These are phyloP conservation scores for Catalaphyllia jardinei DNA, from an alignment of 64 coral and sea anemone species.

Conservation along the genomic window DNA sequence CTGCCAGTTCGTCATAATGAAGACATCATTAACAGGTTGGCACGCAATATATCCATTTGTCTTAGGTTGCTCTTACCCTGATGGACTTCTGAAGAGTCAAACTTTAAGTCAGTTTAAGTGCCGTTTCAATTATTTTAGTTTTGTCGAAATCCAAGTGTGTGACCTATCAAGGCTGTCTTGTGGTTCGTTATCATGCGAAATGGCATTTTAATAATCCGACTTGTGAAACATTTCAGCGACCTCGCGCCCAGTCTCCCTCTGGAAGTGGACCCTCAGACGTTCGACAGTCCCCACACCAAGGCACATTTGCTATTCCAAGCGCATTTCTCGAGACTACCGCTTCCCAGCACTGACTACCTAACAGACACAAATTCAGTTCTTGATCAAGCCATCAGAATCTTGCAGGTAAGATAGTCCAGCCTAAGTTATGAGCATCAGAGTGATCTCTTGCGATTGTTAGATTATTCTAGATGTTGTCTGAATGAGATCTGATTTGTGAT, in stretches of 20 bases:
- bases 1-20: slow-evolving; percentile 97
- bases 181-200: too few relatives aligned
- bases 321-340: slow-evolving; percentile 71
- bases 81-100: too few relatives aligned
- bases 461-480: too few relatives aligned
- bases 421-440: background rate
- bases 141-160: too few relatives aligned
- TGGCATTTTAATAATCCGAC: too few relatives aligned
- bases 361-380: slow-evolving; percentile 97
- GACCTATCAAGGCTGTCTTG: too few relatives aligned
- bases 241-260: slow-evolving; percentile 78
- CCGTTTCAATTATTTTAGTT: too few relatives aligned
- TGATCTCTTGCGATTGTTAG: too few relatives aligned
- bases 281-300: slow-evolving; percentile 92
- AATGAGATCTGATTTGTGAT: too few relatives aligned
- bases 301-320: slow-evolving; percentile 89
- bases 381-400: slow-evolving; percentile 93
- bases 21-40: slow-evolving; percentile 87
- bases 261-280: slow-evolving; percentile 83
- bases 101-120: too few relatives aligned
- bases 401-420: slow-evolving; percentile 57
- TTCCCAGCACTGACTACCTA: slow-evolving; percentile 93
- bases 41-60: background rate
- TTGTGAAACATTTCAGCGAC: slow-evolving; percentile 44
- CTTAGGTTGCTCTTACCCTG: too few relatives aligned